These are phyloP conservation scores for Drosophila santomea DNA, from an alignment of 1,140 invertebrate species.

Conservation along the genomic window DNA sequence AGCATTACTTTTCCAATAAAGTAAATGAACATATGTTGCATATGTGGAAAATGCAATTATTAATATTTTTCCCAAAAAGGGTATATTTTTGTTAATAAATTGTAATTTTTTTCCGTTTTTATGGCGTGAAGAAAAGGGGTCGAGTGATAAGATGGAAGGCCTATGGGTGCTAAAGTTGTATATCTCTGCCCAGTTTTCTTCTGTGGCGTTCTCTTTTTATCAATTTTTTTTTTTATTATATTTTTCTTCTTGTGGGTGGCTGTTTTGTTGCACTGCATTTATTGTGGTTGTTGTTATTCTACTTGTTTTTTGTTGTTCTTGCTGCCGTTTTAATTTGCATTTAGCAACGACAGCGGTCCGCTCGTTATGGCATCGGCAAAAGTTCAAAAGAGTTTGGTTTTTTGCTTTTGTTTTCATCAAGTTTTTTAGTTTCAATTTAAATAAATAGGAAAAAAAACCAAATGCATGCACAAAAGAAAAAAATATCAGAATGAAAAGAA, in stretches of 20 bases:
- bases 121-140: constrained; percentile 2
- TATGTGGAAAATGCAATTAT: not conserved
- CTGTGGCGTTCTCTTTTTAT: constrained; percentile 13
- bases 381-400: constrained; percentile 59
- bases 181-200: constrained; percentile 8
- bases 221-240: constrained; percentile 1
- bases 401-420: constrained; percentile 31
- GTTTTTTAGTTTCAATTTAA: constrained; percentile 68
- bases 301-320: constrained; percentile 19
- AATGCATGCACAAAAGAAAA: constrained; percentile 29
- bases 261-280: constrained; percentile 1
- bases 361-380: constrained; percentile 71
- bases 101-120: not conserved
- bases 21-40: too few species aligned
- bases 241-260: constrained; percentile 29
- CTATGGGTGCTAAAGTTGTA: not conserved
- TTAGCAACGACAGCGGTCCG: constrained; percentile 56
- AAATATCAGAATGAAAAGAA: constrained; percentile 33
- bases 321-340: constrained; percentile 70
- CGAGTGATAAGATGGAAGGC: constrained; percentile 33
- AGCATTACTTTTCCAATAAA: too few species aligned
- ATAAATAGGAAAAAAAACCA: constrained; percentile 41
- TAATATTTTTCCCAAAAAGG: not conserved
- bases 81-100: not conserved
- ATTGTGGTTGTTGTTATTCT: constrained; percentile 18